Conservation (phyloP, 1,140 invertebrate genomes). For the Harpegnathos saltator region DNA sequence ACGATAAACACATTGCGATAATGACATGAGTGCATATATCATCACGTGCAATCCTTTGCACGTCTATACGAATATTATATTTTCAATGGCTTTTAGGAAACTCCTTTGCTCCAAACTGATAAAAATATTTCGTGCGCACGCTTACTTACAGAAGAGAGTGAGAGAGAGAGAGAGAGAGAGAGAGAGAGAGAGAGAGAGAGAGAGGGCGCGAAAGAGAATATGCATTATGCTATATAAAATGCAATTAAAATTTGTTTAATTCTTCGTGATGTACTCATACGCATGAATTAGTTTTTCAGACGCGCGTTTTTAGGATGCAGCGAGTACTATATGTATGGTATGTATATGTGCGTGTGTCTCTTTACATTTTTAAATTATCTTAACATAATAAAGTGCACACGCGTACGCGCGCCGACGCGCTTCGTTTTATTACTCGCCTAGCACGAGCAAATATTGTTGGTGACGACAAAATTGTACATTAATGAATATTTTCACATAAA, state of each 20-base stretch:
- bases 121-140: not conserved
- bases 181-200: too few relatives aligned
- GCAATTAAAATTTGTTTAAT: slow-evolving; percentile 24
- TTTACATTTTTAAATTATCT: slow-evolving; percentile 45
- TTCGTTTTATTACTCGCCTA: slow-evolving; percentile 17
- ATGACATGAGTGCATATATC: too few relatives aligned
- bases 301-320: too few relatives aligned
- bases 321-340: too few relatives aligned
- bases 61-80: not conserved
- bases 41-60: too few relatives aligned
- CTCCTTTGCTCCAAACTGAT: not conserved
- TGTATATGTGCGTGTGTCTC: not conserved
- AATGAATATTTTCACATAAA: slow-evolving; percentile 23
- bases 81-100: not conserved
- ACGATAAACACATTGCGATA: too few relatives aligned
- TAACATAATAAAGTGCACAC: slow-evolving; percentile 3
- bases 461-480: slow-evolving; percentile 4
- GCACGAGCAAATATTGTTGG: not conserved
- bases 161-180: too few relatives aligned
- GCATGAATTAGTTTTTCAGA: slow-evolving; percentile 15
- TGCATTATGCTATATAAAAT: slow-evolving; percentile 7
- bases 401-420: not conserved
- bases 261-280: not conserved
- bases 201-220: not conserved
- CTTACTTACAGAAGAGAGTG: too few relatives aligned